These are phyloP conservation scores for Lampris megalopsis DNA, from an alignment of 2,113 vertebrate species.

Conservation along the genomic window DNA sequence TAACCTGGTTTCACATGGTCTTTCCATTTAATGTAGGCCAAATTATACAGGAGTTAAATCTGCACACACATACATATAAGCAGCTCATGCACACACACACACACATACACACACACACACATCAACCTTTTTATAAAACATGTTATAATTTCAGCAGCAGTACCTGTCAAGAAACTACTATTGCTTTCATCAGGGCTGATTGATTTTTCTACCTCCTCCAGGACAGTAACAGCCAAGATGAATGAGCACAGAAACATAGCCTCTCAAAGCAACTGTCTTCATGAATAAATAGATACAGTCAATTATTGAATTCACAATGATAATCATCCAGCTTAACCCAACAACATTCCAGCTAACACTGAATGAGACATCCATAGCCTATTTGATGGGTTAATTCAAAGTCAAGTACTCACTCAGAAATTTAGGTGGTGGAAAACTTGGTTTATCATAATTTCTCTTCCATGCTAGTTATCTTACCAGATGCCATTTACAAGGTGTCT, in stretches of 20 bases:
- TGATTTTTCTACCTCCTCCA: conserved; percentile 12
- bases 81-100: not conserved
- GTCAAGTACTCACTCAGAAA: too few species aligned
- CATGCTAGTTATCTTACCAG: not conserved
- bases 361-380: not conserved
- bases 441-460: not conserved
- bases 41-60: not conserved
- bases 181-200: conserved; percentile 29
- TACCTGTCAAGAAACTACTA: conserved; percentile 13
- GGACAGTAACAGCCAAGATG: conserved; percentile 20
- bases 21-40: not conserved
- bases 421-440: too few species aligned
- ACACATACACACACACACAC: not conserved
- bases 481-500: not conserved
- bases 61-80: not conserved
- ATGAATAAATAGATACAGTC: conserved; percentile 2
- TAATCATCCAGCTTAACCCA: not conserved
- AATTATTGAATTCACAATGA: not conserved
- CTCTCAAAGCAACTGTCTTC: not conserved
- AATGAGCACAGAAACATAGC: not conserved
- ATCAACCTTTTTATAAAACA: not conserved
- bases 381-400: not conserved
- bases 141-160: conserved; percentile 28
- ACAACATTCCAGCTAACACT: not conserved
- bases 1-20: not conserved